phyloP scores from a whole-genome alignment of 1,140 invertebrate species.

The Magallana ariakensis region DNA sequence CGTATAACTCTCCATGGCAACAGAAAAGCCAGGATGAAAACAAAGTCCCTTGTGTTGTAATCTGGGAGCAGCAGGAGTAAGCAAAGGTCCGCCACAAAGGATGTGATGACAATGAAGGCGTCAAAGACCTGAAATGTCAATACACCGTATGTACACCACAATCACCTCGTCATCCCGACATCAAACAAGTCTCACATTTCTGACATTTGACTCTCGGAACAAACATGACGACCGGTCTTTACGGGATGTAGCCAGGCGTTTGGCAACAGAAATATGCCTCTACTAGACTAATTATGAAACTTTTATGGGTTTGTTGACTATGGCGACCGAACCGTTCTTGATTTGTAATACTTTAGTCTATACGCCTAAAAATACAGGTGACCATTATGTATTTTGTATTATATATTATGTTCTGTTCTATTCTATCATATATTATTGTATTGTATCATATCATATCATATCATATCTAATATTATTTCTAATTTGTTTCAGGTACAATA shows the following conservation, averaged over 20 bases:
- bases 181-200: not conserved
- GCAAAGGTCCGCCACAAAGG: conserved; percentile 72
- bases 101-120: conserved; percentile 71
- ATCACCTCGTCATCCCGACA: not conserved
- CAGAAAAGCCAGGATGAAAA: conserved; percentile 74
- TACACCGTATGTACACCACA: not conserved
- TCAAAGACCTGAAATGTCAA: conserved; percentile 72
- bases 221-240: not conserved
- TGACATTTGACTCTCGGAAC: not conserved
- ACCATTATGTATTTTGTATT: too few relatives aligned
- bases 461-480: too few relatives aligned
- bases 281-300: not conserved
- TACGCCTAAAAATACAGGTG: too few relatives aligned
- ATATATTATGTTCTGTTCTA: too few relatives aligned
- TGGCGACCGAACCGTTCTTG: too few relatives aligned
- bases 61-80: conserved; percentile 68
- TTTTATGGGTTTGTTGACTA: not conserved
- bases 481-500: too few relatives aligned
- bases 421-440: too few relatives aligned
- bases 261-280: not conserved
- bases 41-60: conserved; percentile 74
- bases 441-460: too few relatives aligned
- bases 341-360: too few relatives aligned
- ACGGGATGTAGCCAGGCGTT: not conserved
- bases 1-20: conserved; percentile 76